Percentiles rank a stretch among this genome's conserved stretches.
These are phyloP conservation scores for Ommatoiulus sabulosus DNA, from an alignment of 2,888 invertebrate genomes.

Conservation along the genomic window DNA sequence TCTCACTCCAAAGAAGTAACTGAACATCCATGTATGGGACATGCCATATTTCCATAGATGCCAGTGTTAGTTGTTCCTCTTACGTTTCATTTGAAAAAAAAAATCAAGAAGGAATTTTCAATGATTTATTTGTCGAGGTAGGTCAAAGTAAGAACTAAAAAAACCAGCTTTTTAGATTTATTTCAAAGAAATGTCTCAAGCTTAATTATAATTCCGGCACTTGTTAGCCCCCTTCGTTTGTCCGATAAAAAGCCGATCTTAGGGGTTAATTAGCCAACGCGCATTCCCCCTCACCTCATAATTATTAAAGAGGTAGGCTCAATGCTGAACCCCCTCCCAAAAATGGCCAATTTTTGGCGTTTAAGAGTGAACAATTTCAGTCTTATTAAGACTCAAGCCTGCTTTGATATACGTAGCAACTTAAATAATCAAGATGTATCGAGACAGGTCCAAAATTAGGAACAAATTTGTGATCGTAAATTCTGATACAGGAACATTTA, in stretches of 20 bases:
- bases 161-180: not conserved
- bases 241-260: not conserved
- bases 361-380: not conserved
- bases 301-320: not conserved
- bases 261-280: slow-evolving; percentile 11
- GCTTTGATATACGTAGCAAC: not conserved
- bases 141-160: not conserved
- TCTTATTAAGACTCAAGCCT: not conserved
- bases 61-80: too few relatives aligned
- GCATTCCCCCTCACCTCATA: slow-evolving; percentile 13
- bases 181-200: not conserved
- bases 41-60: too few relatives aligned
- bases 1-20: too few relatives aligned
- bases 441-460: not conserved
- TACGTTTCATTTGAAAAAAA: too few relatives aligned
- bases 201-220: slow-evolving; percentile 4
- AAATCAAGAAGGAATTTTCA: not conserved
- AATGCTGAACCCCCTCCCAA: not conserved
- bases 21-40: too few relatives aligned
- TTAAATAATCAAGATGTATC: not conserved
- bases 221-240: not conserved
- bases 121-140: not conserved
- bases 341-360: not conserved
- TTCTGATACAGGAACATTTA: too few relatives aligned
- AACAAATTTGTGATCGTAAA: too few relatives aligned